Conservation (phyloP, 2,113 vertebrate species). For the Spea bombifrons region DNA sequence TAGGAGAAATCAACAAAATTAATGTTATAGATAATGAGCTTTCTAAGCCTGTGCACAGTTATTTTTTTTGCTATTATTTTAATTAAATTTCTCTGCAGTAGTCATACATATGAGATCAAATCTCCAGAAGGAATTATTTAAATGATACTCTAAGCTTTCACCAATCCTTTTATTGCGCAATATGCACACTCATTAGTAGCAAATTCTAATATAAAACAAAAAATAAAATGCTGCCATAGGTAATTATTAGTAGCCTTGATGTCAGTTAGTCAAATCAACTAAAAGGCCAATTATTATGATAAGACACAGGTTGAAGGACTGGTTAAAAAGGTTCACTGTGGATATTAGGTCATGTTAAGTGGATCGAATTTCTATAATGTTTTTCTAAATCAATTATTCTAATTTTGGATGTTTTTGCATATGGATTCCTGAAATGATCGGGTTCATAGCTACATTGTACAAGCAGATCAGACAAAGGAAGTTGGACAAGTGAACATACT, state of each 20-base stretch:
- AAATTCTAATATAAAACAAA: constrained; percentile 59
- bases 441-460: constrained; percentile 30
- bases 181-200: constrained; percentile 60
- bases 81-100: constrained; percentile 55
- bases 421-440: constrained; percentile 53
- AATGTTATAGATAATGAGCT: constrained; percentile 64
- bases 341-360: constrained; percentile 58
- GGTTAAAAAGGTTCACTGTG: constrained; percentile 70
- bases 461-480: background rate
- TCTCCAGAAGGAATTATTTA: constrained; percentile 70
- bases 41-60: constrained; percentile 54
- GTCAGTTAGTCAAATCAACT: constrained; percentile 79
- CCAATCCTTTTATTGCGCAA: constrained; percentile 60
- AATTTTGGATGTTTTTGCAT: constrained; percentile 64
- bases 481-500: no score
- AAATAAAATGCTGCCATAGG: constrained; percentile 67
- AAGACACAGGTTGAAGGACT: constrained; percentile 77
- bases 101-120: constrained; percentile 57
- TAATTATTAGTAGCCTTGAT: constrained; percentile 73
- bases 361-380: constrained; percentile 52
- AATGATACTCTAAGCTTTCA: constrained; percentile 66
- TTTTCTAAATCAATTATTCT: constrained; percentile 67
- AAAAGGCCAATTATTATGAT: constrained; percentile 82
- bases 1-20: constrained; percentile 74
- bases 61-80: constrained; percentile 66